A percentile compares a stretch with the other conserved stretches of the same genome.
These are phyloP conservation scores for Phylloscopus trochilus DNA, from an alignment of 2,113 vertebrate species.

Conservation along the genomic window DNA sequence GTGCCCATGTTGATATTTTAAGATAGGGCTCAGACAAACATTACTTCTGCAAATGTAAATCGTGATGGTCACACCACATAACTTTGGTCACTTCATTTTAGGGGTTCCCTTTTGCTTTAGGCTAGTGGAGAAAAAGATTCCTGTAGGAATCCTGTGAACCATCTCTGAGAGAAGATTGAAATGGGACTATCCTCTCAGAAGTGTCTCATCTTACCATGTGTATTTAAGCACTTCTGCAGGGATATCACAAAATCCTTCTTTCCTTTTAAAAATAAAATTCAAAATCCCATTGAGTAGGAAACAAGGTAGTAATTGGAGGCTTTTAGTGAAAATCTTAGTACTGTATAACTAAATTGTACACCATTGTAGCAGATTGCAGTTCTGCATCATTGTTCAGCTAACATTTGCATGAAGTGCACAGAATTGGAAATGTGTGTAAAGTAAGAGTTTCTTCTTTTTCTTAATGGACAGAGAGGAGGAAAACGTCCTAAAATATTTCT, in stretches of 20 bases:
- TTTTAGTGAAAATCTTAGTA: slow-evolving; percentile 58
- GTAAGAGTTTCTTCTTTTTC: slow-evolving; percentile 18
- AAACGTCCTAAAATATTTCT: neutral
- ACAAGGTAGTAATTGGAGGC: neutral
- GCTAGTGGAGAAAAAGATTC: neutral
- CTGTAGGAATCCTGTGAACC: neutral
- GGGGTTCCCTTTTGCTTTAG: neutral
- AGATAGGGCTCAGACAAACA: neutral
- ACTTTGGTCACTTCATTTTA: neutral
- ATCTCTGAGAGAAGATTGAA: neutral
- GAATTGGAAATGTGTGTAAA: slow-evolving; percentile 44
- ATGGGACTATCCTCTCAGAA: neutral
- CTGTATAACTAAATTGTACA: slow-evolving; percentile 50
- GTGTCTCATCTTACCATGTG: neutral
- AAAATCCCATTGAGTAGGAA: neutral
- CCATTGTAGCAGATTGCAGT: slow-evolving; percentile 42
- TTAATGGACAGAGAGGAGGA: neutral
- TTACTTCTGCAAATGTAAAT: neutral
- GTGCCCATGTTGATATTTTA: neutral
- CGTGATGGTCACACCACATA: neutral
- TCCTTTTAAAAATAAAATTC: neutral
- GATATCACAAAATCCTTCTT: neutral
- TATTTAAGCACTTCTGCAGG: neutral
- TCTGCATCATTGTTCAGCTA: slow-evolving; percentile 50
- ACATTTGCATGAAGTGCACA: slow-evolving; percentile 23